Conservation (phyloP, 2,888 invertebrate species). For the Amiota minor region DNA sequence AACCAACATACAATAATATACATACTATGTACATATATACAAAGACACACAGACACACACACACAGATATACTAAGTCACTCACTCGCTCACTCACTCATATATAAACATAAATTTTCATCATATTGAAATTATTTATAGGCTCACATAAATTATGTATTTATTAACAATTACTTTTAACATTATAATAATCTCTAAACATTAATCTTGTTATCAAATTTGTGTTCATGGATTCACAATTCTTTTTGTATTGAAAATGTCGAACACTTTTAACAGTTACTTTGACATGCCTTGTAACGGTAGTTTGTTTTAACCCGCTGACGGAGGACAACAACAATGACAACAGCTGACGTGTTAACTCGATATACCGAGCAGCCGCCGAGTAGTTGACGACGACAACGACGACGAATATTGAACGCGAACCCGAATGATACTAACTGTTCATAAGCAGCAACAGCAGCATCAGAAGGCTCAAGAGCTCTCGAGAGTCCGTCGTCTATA, state of each 20-base stretch:
- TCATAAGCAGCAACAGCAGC: constrained; percentile 49
- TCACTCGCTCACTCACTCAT: not conserved
- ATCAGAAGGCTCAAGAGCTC: constrained; percentile 44
- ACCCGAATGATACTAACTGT: constrained; percentile 42
- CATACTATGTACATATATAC: constrained; percentile 25
- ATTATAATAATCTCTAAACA: too few species aligned
- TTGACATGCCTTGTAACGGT: not conserved
- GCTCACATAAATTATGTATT: constrained; percentile 68
- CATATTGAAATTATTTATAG: constrained; percentile 69
- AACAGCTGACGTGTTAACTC: too few species aligned
- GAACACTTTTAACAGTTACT: not conserved
- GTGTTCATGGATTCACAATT: not conserved
- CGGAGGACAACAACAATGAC: too few species aligned
- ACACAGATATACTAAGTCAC: too few species aligned
- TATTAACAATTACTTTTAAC: constrained; percentile 51
- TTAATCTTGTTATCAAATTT: not conserved
- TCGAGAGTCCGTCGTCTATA: too few species aligned
- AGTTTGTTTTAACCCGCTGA: too few species aligned
- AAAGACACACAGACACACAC: constrained; percentile 48
- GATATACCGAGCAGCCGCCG: too few species aligned
- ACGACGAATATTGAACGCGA: constrained; percentile 17
- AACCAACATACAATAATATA: constrained; percentile 30
- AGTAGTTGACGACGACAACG: too few species aligned
- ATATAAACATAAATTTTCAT: constrained; percentile 53
- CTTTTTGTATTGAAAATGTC: too few species aligned